Conservation (phyloP, 2,113 vertebrate genomes). For the Sakesphorus luctuosus region DNA sequence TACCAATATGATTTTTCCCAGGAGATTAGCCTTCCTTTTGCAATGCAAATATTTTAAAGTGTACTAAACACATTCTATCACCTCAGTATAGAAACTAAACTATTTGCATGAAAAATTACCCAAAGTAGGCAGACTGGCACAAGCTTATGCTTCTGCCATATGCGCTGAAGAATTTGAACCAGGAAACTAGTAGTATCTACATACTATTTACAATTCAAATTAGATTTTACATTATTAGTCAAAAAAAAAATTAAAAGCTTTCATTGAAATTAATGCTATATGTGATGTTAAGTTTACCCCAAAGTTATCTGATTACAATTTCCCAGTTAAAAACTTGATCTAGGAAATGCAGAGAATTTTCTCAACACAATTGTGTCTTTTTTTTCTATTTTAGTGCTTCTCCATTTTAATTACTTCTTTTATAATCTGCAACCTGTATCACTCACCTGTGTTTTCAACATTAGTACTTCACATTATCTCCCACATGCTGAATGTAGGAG, state of each 20-base stretch:
- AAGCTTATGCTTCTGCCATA: conserved; percentile 85
- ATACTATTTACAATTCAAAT: conserved; percentile 84
- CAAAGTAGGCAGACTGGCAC: conserved; percentile 82
- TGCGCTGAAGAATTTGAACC: conserved; percentile 81
- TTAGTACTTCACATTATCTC: not conserved
- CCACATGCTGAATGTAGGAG: rapidly evolving
- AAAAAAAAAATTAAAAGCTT: conserved; percentile 71
- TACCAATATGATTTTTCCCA: conserved; percentile 79
- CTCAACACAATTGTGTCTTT: not conserved
- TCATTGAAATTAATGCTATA: conserved; percentile 75
- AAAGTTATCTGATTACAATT: conserved; percentile 41
- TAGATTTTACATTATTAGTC: conserved; percentile 79
- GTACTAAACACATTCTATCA: conserved; percentile 86
- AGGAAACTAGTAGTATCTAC: conserved; percentile 79
- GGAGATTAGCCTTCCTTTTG: conserved; percentile 77
- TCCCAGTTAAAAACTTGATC: conserved; percentile 14
- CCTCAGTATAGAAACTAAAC: conserved; percentile 81
- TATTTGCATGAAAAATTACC: conserved; percentile 85
- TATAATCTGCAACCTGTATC: not conserved
- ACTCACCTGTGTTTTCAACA: not conserved
- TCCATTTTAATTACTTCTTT: not conserved
- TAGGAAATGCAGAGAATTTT: conserved; percentile 16
- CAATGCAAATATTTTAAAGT: conserved; percentile 87
- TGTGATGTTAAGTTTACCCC: conserved; percentile 34
- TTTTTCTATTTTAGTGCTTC: not conserved